Evolutionary conservation across 2,888 invertebrate species (phyloP), one percentile per base, ranked within the genome.

Genomic region (Gymnosoma rotundatum): DNA sequence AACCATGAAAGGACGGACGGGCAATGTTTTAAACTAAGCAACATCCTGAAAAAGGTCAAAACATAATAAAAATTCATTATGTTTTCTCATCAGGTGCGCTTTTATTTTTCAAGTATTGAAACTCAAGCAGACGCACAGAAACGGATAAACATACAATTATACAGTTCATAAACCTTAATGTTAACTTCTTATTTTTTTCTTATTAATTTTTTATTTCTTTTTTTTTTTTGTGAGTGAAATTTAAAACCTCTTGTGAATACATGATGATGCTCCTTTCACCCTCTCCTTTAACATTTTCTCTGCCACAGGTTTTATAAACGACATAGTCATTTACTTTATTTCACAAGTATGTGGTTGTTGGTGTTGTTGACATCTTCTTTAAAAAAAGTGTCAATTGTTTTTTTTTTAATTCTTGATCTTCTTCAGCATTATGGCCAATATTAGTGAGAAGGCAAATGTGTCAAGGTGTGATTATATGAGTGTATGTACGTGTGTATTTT

Each of bases 51-150:
- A 89, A 89, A 91, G 91, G 88, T 91, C 90, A 90, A 88, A 50
- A 48, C 54, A 45, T 14, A 20, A 42, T 25, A 63, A 56, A 25
- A 74, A 50, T 88, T 89, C 88, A 91, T 90, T 90, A 88, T 88
- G 90, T 88, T 90, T 90, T 91, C 90, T 88, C 90, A 90, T 91
- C 91, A 90, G 91, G 90, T 90, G 90, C 89, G 87, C 74, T 74
- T 67, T 79, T 78, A 82, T 78, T 83, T 5, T 25, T 38, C 61
- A 60, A 60, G 42, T 45, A 54, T 45, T 48, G 36, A 52, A 45
- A 48, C n/a, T 45, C 32, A 60, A n/a, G 38, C 50, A 38, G 48
- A 74, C 60, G 45, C 45, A 64, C 67, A 21, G 58, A 25, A 54
- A 70, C 74, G 61, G 72, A 73, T 73, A 63, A 58, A 67, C 61